Evolutionary conservation across 1,140 invertebrate genomes (phyloP).

Genomic region (Magallana angulata): DNA sequence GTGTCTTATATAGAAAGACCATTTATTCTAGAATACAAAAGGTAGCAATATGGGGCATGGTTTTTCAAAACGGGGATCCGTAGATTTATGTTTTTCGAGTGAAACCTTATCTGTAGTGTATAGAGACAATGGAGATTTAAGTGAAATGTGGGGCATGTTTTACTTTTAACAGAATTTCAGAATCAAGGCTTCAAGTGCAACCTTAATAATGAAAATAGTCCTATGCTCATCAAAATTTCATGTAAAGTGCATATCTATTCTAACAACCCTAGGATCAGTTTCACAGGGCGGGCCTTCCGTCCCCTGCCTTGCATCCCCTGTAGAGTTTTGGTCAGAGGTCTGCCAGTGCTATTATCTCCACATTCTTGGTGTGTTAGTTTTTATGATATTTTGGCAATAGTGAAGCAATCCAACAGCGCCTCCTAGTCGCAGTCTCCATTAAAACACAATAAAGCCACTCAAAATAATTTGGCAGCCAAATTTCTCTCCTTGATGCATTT

Average conservation of each 20-base stretch:
- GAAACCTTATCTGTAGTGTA: conserved; percentile 2
- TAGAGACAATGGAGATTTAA: not conserved
- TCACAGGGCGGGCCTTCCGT: too few species aligned
- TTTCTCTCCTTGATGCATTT: conserved; percentile 3
- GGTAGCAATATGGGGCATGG: not conserved
- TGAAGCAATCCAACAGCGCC: not conserved
- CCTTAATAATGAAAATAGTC: too few species aligned
- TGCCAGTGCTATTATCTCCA: not conserved
- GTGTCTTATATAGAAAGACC: not conserved
- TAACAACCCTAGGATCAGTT: too few species aligned
- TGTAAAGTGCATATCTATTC: too few species aligned
- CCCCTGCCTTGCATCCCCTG: not conserved
- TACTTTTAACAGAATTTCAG: too few species aligned
- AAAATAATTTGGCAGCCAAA: conserved; percentile 6
- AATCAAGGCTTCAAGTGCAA: too few species aligned
- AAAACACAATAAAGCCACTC: conserved; percentile 29
- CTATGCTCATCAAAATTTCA: too few species aligned
- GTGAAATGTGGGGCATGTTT: too few species aligned
- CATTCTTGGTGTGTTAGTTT: not conserved
- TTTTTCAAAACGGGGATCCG: not conserved
- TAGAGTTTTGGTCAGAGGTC: not conserved
- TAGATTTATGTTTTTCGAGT: not conserved
- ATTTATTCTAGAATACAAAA: conserved; percentile 27
- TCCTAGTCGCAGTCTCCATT: not conserved
- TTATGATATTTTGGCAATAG: conserved; percentile 12